Percentiles rank a stretch among this genome's conserved stretches.
These are phyloP conservation scores for Fragum sueziense DNA, from an alignment of 2,888 invertebrate species.

Conservation along the genomic window DNA sequence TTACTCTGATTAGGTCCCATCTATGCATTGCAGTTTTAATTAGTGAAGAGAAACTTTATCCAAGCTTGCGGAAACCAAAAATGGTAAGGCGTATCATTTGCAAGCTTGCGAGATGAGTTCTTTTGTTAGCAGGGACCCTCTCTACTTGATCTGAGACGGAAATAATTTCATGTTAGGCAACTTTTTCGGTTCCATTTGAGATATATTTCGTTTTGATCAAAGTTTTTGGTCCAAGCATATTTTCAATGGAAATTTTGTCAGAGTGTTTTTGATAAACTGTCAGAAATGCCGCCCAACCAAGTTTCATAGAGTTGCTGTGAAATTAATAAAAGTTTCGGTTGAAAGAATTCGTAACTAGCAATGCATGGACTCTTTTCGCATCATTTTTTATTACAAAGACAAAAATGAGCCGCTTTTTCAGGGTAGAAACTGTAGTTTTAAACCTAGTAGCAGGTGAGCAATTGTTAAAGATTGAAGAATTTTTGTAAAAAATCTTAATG, in stretches of 20 bases:
- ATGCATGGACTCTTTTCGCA: constrained; percentile 18
- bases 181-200: constrained; percentile 23
- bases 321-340: constrained; percentile 12
- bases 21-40: constrained; percentile 19
- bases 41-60: constrained; percentile 15
- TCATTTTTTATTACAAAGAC: neutral
- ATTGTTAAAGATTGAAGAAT: neutral
- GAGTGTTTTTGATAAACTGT: constrained; percentile 18
- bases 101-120: constrained; percentile 17
- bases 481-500: neutral
- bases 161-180: constrained; percentile 6
- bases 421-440: constrained; percentile 29
- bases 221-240: neutral
- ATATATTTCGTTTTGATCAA: neutral
- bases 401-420: constrained; percentile 16
- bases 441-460: constrained; percentile 52
- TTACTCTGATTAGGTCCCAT: constrained; percentile 26
- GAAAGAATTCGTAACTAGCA: constrained; percentile 9
- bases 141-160: neutral
- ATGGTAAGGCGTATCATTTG: neutral
- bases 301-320: constrained; percentile 14
- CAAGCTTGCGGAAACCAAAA: neutral
- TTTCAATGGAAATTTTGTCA: constrained; percentile 16
- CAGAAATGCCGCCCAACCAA: constrained; percentile 6
- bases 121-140: constrained; percentile 3